Base-by-base conservation (phyloP, 2,797 vertebrate species). In the Premnoplex brunnescens region DNA sequence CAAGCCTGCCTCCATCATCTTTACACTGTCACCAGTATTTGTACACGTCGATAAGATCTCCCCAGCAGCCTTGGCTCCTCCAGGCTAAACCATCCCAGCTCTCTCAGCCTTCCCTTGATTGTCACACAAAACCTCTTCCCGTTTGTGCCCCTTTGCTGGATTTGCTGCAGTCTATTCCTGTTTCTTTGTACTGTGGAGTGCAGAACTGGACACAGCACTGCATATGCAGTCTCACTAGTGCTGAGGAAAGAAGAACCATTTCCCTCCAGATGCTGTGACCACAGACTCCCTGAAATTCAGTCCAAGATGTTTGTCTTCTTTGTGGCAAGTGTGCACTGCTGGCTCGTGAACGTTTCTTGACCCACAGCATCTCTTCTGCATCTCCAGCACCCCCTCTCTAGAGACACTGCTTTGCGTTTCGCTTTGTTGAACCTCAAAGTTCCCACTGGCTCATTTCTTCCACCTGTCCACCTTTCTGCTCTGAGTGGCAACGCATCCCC, bases 321-420 rank as follows among this genome's bases (percentile, higher is more conserved):
- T 19, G 28, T 27, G 26, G 8, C 54, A 93, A 59, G 16, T 28
- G 3, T 52, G 3, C 10, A 7, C 37, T 66, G 58, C 8, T 16
- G 28, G 23, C 11, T 55, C 4, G n/a, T 7, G 21, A 59, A 3
- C 7, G 22, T 13, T 23, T 20, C 78, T 41, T 56, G 26, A 87
- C 6, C 44, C 37, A n/a, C 24, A 36, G 10, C 8, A 84, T 3
- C 20, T 63, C 41, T 71, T 54, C 16, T 37, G 26, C 16, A 74
- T 3, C 1, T 1, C 6, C 22, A 81, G 22, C 9, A 54, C 1
- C 0, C 19, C 13, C 14, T 62, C 20, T 22, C 17, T 21, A 59
- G 6, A 9, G 24, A 22, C 1, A 37, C 8, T 9, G 24, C 24
- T 63, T 36, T 44, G 12, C 27, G 59, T 20, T 80, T 51, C 30